A percentile compares a stretch with the other conserved stretches of the same genome.
Evolutionary conservation across 2,888 invertebrate species (phyloP).

Genomic region (Hirtodrosophila trivittata): DNA sequence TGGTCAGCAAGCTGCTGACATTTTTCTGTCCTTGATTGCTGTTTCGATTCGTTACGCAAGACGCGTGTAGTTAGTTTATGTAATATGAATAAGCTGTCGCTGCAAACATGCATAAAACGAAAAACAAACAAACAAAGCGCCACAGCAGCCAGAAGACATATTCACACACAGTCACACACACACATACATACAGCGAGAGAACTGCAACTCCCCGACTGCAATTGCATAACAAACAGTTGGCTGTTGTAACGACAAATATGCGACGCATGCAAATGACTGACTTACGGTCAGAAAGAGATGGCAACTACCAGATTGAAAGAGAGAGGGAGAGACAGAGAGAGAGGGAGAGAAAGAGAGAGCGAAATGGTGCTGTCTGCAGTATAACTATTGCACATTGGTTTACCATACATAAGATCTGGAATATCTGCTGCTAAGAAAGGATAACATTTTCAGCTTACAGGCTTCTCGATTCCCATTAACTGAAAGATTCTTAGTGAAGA

Average conservation of each 20-base stretch:
- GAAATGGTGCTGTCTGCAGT: constrained; percentile 2
- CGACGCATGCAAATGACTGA: constrained; percentile 79
- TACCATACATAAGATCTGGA: too few species aligned
- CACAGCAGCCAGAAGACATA: constrained; percentile 45
- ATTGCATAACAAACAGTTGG: constrained; percentile 79
- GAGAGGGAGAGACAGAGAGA: background rate
- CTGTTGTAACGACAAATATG: constrained; percentile 80
- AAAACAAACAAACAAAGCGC: constrained; percentile 35
- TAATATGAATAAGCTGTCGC: constrained; percentile 75
- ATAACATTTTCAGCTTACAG: too few species aligned
- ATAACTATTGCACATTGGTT: constrained; percentile 31
- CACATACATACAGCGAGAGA: constrained; percentile 2
- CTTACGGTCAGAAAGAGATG: constrained; percentile 64
- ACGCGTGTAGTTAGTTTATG: constrained; percentile 74
- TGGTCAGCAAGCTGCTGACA: constrained; percentile 17
- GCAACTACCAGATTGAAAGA: constrained; percentile 29
- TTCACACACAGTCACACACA: constrained; percentile 11
- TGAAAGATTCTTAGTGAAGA: too few species aligned
- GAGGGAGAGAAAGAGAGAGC: constrained; percentile 2
- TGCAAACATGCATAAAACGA: constrained; percentile 43
- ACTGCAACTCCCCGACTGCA: constrained; percentile 69
- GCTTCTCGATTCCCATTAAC: too few species aligned
- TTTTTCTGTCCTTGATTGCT: constrained; percentile 49
- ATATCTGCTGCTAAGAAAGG: too few species aligned
- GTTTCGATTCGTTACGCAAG: constrained; percentile 77